Conservation (phyloP, 2,797 vertebrate genomes). For the Thamnophis elegans region DNA sequence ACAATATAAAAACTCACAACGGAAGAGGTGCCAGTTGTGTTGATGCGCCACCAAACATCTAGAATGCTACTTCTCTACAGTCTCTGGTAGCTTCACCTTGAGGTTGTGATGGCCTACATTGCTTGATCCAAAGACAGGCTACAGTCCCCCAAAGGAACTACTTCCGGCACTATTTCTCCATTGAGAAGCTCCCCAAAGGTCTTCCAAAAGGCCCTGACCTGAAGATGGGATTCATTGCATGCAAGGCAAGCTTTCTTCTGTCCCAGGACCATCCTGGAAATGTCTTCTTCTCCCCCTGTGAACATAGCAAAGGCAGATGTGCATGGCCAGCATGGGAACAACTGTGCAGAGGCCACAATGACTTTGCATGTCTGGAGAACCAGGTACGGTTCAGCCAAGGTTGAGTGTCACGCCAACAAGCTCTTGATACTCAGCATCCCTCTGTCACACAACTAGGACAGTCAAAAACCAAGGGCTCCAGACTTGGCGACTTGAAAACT, state of each 20-base stretch:
- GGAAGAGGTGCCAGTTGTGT: neutral
- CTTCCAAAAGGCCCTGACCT: neutral
- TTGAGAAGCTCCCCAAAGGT: neutral
- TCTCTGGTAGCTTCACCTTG: neutral
- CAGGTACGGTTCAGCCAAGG: neutral
- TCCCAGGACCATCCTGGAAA: neutral
- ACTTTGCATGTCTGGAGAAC: neutral
- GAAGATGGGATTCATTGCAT: neutral
- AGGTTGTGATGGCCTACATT: neutral
- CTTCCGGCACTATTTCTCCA: neutral
- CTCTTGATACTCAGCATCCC: neutral
- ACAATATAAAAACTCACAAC: neutral
- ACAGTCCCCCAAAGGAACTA: neutral
- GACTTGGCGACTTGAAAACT: neutral
- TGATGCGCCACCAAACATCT: neutral
- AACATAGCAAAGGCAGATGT: neutral
- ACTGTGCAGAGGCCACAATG: neutral
- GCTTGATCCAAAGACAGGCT: neutral
- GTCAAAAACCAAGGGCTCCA: neutral
- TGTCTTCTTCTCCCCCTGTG: neutral
- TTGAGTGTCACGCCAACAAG: neutral
- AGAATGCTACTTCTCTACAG: neutral
- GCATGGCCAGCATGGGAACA: neutral
- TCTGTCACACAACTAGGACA: neutral
- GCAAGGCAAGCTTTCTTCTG: neutral